phyloP scores from a whole-genome alignment of 2,797 vertebrate genomes.

The Sebastes kiyomatsui region DNA sequence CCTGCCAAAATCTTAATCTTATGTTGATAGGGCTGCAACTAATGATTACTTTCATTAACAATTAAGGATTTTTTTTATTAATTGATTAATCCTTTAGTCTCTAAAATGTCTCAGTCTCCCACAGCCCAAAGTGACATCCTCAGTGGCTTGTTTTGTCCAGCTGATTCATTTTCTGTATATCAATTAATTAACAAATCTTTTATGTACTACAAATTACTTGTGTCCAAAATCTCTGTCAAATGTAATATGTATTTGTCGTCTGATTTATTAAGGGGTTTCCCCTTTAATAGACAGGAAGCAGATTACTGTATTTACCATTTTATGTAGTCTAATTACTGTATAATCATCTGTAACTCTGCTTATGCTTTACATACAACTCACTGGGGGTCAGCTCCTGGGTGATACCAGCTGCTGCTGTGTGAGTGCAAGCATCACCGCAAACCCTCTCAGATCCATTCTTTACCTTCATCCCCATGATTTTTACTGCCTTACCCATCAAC shows the following conservation, averaged over 20 bases:
- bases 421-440: constrained; percentile 27
- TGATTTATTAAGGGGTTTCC: neutral
- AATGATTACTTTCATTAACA: neutral
- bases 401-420: constrained; percentile 15
- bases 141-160: neutral
- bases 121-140: neutral
- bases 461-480: constrained; percentile 62
- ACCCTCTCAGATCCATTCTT: constrained; percentile 44
- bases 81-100: neutral
- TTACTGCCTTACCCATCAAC: constrained; percentile 66
- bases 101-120: neutral
- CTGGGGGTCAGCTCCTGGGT: constrained; percentile 28
- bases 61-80: neutral
- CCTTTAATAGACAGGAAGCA: neutral
- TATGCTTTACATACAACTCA: neutral
- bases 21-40: neutral
- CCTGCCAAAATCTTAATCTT: neutral
- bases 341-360: neutral
- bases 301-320: neutral
- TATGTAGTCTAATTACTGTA: neutral
- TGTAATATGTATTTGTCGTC: neutral
- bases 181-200: neutral
- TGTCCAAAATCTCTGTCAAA: neutral
- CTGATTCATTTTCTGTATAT: neutral
- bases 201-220: neutral